A percentile compares a stretch with the other conserved stretches of the same genome.
Evolutionary conservation across 2,797 vertebrate species (phyloP).

Genomic region (Clarias pachynema): DNA sequence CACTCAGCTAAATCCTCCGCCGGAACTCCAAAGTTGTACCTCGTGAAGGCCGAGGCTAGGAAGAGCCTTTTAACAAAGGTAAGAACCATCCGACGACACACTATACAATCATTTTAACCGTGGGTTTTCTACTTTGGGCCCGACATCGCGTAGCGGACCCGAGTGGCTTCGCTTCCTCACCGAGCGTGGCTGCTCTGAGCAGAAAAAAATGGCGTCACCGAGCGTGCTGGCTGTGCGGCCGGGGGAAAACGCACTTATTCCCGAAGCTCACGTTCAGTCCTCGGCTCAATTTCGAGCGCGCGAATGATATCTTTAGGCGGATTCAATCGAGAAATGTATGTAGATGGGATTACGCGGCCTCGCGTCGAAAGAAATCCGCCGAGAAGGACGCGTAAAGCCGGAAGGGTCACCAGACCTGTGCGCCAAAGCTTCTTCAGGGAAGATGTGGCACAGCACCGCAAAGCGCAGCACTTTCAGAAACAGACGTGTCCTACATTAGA

Average conservation of each 20-base stretch:
- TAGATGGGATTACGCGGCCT: constrained; percentile 32
- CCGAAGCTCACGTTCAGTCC: constrained; percentile 63
- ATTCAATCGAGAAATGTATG: constrained; percentile 4
- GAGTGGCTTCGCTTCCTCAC: constrained; percentile 59
- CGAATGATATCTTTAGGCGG: background rate
- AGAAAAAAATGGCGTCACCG: constrained; percentile 77
- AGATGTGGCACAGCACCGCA: constrained; percentile 76
- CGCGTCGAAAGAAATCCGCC: constrained; percentile 34
- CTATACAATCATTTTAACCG: constrained; percentile 30
- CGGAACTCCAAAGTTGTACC: constrained; percentile 38
- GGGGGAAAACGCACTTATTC: constrained; percentile 74
- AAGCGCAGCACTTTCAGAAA: constrained; percentile 76
- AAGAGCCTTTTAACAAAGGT: constrained; percentile 41
- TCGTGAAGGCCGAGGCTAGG: constrained; percentile 22
- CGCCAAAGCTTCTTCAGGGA: constrained; percentile 77
- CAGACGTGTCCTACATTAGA: constrained; percentile 54
- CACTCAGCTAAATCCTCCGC: constrained; percentile 41
- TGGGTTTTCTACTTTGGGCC: constrained; percentile 65
- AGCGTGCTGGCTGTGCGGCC: constrained; percentile 78
- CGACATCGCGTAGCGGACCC: constrained; percentile 57
- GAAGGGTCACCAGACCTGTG: constrained; percentile 82
- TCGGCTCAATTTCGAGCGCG: constrained; percentile 25
- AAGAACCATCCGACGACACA: constrained; percentile 32
- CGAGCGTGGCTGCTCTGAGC: constrained; percentile 76
- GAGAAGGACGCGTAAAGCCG: constrained; percentile 85